Percentiles rank a stretch among this genome's conserved stretches.
phyloP scores from a whole-genome alignment of 2,113 vertebrate species.

The Galeopterus variegatus region DNA sequence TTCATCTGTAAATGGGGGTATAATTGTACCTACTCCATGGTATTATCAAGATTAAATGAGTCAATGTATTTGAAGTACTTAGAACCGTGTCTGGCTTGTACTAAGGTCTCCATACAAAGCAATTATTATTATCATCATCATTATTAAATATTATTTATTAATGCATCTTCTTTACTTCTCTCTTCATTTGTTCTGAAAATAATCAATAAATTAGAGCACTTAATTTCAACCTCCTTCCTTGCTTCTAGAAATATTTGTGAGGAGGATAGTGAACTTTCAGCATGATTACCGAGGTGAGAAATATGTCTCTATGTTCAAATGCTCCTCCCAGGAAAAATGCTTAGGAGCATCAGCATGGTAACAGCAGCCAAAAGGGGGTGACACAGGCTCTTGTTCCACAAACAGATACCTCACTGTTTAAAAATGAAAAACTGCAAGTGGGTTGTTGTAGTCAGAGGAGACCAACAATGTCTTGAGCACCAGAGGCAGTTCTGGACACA shows the following conservation, averaged over 20 bases:
- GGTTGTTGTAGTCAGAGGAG: not conserved
- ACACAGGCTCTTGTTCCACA: not conserved
- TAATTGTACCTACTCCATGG: not conserved
- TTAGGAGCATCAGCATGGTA: not conserved
- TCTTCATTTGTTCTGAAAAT: slow-evolving; percentile 26
- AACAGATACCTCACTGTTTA: not conserved
- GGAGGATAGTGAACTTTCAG: not conserved
- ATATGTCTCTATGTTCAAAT: not conserved
- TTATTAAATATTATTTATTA: not conserved
- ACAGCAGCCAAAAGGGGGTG: not conserved
- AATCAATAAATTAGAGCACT: not conserved
- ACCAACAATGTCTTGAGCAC: not conserved
- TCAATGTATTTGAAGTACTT: not conserved
- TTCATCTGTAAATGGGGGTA: not conserved
- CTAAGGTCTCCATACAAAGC: not conserved
- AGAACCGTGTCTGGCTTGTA: not conserved
- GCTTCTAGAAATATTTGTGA: not conserved
- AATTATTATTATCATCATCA: not conserved
- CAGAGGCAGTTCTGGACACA: not conserved
- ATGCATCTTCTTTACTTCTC: not conserved
- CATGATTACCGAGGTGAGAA: not conserved
- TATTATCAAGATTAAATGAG: not conserved
- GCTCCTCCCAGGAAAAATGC: not conserved
- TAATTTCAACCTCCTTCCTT: not conserved
- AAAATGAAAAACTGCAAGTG: not conserved